Percentiles rank a stretch among this genome's conserved stretches.
phyloP scores from a whole-genome alignment of 2,797 vertebrate species.

The Bucorvus abyssinicus region DNA sequence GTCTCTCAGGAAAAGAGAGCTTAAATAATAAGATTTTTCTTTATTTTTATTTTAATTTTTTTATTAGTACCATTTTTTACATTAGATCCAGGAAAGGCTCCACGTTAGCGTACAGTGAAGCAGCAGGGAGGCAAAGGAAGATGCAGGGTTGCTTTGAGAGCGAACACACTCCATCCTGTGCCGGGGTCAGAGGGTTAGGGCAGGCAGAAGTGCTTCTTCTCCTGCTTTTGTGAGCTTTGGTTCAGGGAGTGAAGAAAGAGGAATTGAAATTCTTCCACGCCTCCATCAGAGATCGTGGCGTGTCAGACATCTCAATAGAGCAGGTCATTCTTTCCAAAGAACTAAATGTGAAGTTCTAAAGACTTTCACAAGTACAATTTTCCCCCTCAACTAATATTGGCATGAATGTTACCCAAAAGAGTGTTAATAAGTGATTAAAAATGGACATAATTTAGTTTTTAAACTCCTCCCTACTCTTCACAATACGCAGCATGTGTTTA shows the following conservation, averaged over 20 bases:
- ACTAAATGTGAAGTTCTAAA: not conserved
- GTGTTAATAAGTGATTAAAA: not conserved
- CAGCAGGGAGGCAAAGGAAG: not conserved
- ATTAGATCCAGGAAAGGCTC: not conserved
- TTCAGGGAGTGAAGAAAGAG: not conserved
- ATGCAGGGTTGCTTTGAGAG: not conserved
- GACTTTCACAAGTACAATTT: not conserved
- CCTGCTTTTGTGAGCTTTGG: not conserved
- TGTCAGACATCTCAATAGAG: not conserved
- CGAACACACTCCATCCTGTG: not conserved
- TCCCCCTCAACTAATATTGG: not conserved
- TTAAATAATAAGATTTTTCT: not conserved
- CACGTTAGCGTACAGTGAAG: fast-evolving
- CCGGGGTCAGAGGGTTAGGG: not conserved
- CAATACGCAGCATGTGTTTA: not conserved
- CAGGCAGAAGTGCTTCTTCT: not conserved
- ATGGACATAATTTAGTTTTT: not conserved
- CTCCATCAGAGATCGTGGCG: not conserved
- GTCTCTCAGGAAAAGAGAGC: not conserved
- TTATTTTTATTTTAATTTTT: not conserved
- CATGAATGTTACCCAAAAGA: not conserved
- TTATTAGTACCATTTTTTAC: not conserved
- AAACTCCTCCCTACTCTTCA: not conserved
- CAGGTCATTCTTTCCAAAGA: not conserved
- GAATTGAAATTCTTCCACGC: not conserved